Percentiles rank a stretch among this genome's conserved stretches.
Conservation (phyloP, 2,797 vertebrate genomes). For the Myripristis jacobus region DNA sequence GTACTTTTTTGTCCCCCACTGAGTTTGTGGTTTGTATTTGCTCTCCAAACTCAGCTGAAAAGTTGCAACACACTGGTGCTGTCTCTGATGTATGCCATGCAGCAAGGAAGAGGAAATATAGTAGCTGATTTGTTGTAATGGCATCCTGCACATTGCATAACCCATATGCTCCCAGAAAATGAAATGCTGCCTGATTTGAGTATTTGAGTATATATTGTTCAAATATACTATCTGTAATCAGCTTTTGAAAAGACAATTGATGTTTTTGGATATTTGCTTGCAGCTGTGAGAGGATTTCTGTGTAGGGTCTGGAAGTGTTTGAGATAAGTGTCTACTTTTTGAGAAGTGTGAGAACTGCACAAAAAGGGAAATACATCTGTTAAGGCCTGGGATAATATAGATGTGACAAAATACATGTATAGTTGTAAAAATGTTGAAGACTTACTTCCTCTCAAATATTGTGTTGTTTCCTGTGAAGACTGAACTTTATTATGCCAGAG, state of each 20-base stretch:
- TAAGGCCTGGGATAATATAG: too few relatives aligned
- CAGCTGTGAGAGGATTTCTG: neutral
- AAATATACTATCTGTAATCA: neutral
- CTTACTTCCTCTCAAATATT: too few relatives aligned
- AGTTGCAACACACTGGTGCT: conserved; percentile 2
- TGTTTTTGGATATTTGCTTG: neutral
- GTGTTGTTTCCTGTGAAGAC: too few relatives aligned
- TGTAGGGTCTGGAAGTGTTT: neutral
- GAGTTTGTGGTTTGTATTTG: neutral
- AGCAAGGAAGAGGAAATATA: neutral
- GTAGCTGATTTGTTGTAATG: neutral
- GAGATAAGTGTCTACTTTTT: neutral
- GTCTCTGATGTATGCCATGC: conserved; percentile 1
- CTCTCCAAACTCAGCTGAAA: neutral
- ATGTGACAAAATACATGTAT: too few relatives aligned
- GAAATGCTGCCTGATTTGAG: neutral
- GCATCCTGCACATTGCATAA: neutral
- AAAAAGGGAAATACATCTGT: neutral
- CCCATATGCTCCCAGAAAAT: neutral
- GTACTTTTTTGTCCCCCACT: too few relatives aligned
- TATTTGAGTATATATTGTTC: conserved; percentile 4
- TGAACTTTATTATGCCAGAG: too few relatives aligned
- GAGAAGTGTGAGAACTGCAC: neutral
- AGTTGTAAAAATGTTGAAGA: too few relatives aligned
- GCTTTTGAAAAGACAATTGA: neutral